phyloP scores from a whole-genome alignment of 2,888 invertebrate genomes.

The Cantharis rufa region DNA sequence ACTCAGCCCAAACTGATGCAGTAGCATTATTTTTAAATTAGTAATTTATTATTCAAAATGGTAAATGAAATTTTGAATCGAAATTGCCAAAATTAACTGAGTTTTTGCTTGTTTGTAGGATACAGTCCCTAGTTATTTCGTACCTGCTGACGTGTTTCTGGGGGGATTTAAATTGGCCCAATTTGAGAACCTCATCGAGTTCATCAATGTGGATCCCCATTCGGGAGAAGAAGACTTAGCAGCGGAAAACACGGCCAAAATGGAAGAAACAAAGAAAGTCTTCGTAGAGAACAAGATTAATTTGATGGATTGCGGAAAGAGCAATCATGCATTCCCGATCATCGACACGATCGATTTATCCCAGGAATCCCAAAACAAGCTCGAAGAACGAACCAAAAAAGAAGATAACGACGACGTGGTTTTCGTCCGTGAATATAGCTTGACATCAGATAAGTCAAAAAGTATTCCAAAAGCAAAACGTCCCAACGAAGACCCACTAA shows the following conservation, averaged over 20 bases:
- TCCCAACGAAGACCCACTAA: background rate
- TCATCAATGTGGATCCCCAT: slow-evolving; percentile 4
- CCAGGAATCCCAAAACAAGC: background rate
- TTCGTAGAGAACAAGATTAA: background rate
- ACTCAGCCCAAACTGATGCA: background rate
- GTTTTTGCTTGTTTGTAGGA: slow-evolving; percentile 1
- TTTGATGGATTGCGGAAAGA: background rate
- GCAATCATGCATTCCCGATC: background rate
- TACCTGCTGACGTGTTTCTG: background rate
- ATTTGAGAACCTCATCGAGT: slow-evolving; percentile 1
- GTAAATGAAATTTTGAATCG: background rate
- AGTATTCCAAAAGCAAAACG: background rate
- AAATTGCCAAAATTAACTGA: background rate
- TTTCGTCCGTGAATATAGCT: slow-evolving; percentile 41
- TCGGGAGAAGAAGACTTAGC: background rate
- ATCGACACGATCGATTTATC: background rate
- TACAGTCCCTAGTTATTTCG: background rate
- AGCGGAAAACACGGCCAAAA: background rate
- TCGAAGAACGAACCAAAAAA: background rate
- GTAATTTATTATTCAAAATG: background rate
- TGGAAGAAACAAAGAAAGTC: background rate
- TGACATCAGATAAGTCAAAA: background rate
- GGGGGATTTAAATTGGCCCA: background rate
- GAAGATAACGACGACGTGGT: slow-evolving; percentile 40
- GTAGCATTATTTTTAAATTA: background rate